Percentiles rank a stretch among this genome's conserved stretches.
These are phyloP conservation scores for Pitangus sulphuratus DNA, from an alignment of 2,797 vertebrate genomes.

Conservation along the genomic window DNA sequence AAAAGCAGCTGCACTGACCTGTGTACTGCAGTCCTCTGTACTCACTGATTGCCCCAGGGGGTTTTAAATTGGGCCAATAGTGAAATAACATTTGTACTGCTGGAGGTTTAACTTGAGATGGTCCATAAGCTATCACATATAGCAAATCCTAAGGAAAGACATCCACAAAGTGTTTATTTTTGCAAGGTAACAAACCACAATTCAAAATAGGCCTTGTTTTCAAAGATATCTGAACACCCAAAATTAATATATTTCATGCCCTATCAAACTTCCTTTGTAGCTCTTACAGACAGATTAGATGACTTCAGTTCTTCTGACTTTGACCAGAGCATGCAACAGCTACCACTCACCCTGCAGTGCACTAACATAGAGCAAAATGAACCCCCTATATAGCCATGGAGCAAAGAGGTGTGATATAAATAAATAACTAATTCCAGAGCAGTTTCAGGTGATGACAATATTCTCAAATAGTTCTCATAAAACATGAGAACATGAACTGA, in stretches of 20 bases:
- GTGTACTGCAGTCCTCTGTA: slow-evolving; percentile 98
- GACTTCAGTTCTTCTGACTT: neutral
- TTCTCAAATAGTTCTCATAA: neutral
- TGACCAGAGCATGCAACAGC: neutral
- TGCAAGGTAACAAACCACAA: neutral
- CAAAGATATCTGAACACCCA: neutral
- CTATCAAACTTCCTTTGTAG: neutral
- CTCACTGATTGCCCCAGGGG: slow-evolving; percentile 97
- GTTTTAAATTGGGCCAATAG: slow-evolving; percentile 99
- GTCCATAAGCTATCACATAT: slow-evolving; percentile 98
- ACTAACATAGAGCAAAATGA: neutral
- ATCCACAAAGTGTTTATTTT: neutral
- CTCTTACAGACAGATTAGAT: neutral
- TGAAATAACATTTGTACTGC: slow-evolving; percentile 99
- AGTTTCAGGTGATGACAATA: neutral
- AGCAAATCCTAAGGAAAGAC: slow-evolving; percentile 87
- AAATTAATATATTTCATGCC: neutral
- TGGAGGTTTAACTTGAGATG: slow-evolving; percentile 97
- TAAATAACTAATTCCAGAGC: neutral
- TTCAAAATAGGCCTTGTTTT: neutral
- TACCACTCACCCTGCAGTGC: neutral
- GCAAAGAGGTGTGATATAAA: neutral
- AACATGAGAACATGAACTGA: neutral
- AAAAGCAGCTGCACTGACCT: slow-evolving; percentile 79
- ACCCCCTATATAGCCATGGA: neutral